Conservation (phyloP, 2,888 invertebrate genomes). For the Oxyteleia sp. region DNA sequence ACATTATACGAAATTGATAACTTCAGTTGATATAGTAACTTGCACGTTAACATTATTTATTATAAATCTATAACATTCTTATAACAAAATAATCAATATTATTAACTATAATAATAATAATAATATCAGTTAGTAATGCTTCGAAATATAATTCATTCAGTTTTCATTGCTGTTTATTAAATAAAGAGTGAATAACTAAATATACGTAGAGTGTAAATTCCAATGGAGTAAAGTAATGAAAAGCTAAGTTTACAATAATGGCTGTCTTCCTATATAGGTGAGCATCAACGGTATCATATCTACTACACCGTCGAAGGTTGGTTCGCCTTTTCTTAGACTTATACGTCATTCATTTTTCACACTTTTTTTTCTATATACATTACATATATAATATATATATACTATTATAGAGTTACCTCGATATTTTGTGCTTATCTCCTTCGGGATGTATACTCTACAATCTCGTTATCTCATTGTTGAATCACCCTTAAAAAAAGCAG, state of each 20-base stretch:
- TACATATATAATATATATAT: constrained; percentile 52
- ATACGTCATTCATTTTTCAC: constrained; percentile 74
- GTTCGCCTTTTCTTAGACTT: constrained; percentile 75
- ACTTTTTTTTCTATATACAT: constrained; percentile 61
- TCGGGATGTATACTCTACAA: constrained; percentile 76
- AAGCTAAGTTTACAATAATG: constrained; percentile 73
- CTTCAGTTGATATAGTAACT: no score
- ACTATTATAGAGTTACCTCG: constrained; percentile 69
- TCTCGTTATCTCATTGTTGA: constrained; percentile 72
- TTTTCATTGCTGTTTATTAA: constrained; percentile 58
- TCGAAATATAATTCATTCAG: constrained; percentile 11
- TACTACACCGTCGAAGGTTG: constrained; percentile 75
- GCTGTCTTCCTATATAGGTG: constrained; percentile 74
- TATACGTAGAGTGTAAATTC: constrained; percentile 76
- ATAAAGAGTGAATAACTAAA: constrained; percentile 37
- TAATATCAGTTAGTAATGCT: constrained; percentile 41
- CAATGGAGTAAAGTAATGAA: constrained; percentile 73
- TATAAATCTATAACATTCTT: no score
- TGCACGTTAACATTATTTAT: no score
- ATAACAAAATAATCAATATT: no score
- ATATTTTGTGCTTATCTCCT: constrained; percentile 75
- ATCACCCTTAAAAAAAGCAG: constrained; percentile 68
- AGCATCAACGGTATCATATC: constrained; percentile 73
- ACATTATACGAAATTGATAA: no score
- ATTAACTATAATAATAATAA: no score